A percentile compares a stretch with the other conserved stretches of the same genome.
phyloP scores from a whole-genome alignment of 2,888 invertebrate genomes.

The Altica lythri region DNA sequence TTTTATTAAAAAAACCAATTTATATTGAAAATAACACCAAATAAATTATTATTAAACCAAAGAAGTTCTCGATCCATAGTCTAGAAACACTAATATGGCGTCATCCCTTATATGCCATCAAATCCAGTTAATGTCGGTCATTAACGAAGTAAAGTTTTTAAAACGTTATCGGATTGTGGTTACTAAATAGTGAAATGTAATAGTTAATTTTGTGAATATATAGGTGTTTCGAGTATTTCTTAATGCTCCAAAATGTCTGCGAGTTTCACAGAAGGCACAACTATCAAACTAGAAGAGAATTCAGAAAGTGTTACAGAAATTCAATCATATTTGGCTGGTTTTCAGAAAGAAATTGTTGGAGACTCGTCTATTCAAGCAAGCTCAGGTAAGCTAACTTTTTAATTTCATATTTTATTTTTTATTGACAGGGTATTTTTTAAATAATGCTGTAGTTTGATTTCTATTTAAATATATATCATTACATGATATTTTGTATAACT shows the following conservation, averaged over 20 bases:
- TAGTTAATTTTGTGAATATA: neutral
- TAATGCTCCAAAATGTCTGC: conserved; percentile 51
- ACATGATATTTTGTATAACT: neutral
- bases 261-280: conserved; percentile 51
- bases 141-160: neutral
- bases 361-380: conserved; percentile 58
- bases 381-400: conserved; percentile 52
- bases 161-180: neutral
- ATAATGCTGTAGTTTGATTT: neutral
- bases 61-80: conserved; percentile 14
- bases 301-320: conserved; percentile 68
- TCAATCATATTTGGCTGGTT: conserved; percentile 79
- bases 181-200: neutral
- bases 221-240: neutral
- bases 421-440: too few species aligned
- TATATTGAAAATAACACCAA: conserved; percentile 9
- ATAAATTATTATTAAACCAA: too few species aligned
- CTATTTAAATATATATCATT: neutral
- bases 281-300: conserved; percentile 58
- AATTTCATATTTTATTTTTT: neutral
- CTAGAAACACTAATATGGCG: conserved; percentile 48
- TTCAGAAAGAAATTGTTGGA: conserved; percentile 77
- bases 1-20: conserved; percentile 23
- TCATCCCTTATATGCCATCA: conserved; percentile 24
- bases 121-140: conserved; percentile 2